Percentiles rank a stretch among this genome's conserved stretches.
phyloP scores from a whole-genome alignment of 2,797 vertebrate species.

The Delichon dasypus region DNA sequence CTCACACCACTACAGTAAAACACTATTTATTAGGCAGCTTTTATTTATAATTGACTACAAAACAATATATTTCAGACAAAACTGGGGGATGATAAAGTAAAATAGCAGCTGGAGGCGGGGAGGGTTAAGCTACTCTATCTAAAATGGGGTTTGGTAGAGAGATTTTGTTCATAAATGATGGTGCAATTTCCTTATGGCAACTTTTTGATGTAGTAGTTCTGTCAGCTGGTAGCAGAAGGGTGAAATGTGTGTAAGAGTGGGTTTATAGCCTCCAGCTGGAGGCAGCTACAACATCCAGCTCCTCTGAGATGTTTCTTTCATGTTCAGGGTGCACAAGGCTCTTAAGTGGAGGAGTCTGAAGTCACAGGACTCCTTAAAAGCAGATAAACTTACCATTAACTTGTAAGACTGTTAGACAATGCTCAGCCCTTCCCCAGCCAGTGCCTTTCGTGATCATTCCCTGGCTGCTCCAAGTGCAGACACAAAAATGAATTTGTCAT shows the following conservation, averaged over 20 bases:
- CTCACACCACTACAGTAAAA: too few relatives aligned
- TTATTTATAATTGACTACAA: conserved; percentile 15
- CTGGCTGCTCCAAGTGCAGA: background rate
- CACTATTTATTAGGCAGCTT: background rate
- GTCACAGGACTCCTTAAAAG: background rate
- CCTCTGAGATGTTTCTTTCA: background rate
- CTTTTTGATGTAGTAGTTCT: background rate
- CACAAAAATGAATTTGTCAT: background rate
- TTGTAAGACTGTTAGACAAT: background rate
- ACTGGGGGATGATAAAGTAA: background rate
- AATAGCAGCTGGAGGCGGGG: background rate
- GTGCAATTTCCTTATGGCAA: background rate
- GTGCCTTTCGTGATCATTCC: background rate
- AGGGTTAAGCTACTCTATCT: background rate
- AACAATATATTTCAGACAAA: background rate
- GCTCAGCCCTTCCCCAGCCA: background rate
- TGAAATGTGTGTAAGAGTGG: rapidly evolving
- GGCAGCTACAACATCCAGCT: background rate
- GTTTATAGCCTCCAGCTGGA: background rate
- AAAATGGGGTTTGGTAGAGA: background rate
- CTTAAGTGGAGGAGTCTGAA: background rate
- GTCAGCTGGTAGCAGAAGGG: background rate
- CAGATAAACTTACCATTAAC: background rate
- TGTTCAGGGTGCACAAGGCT: rapidly evolving
- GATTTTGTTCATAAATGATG: background rate